Conservation (phyloP, 2,888 invertebrate species). For the Hydroisotoma schaefferi region DNA sequence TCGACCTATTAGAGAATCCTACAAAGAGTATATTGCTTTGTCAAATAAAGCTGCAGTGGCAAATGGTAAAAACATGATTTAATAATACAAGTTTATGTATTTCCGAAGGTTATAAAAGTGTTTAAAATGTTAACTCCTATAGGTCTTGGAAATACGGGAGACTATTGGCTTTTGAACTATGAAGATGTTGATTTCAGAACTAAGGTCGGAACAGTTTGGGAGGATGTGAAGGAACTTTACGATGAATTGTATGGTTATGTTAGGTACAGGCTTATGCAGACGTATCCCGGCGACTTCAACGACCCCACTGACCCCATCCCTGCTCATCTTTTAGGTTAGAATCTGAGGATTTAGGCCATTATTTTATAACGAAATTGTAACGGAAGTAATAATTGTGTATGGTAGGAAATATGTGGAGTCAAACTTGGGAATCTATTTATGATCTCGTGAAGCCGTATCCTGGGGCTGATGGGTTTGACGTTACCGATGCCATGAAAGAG, state of each 20-base stretch:
- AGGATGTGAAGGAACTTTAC: conserved; percentile 69
- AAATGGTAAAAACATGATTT: conserved; percentile 66
- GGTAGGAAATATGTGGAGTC: conserved; percentile 75
- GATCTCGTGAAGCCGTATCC: conserved; percentile 74
- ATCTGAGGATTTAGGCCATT: conserved; percentile 3
- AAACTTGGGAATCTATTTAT: conserved; percentile 73
- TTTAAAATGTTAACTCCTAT: conserved; percentile 22
- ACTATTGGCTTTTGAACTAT: conserved; percentile 84
- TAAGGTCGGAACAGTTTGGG: conserved; percentile 60
- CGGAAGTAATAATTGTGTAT: conserved; percentile 1
- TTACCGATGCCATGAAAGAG: conserved; percentile 69
- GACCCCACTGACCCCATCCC: conserved; percentile 76
- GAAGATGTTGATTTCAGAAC: conserved; percentile 58
- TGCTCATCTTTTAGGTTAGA: conserved; percentile 70
- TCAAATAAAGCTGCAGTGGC: conserved; percentile 73
- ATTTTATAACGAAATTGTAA: not conserved
- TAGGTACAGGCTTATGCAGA: conserved; percentile 62
- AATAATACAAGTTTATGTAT: not conserved
- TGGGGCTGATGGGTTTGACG: conserved; percentile 66
- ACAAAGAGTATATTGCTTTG: conserved; percentile 72
- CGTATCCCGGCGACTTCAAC: conserved; percentile 60
- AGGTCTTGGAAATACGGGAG: conserved; percentile 84
- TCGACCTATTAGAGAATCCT: conserved; percentile 68
- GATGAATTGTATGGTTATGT: conserved; percentile 80
- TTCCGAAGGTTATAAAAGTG: not conserved